Evolutionary conservation across 2,113 vertebrate genomes (phyloP), one percentile per base, ranked within the genome.

Genomic region (Clarias gariepinus): DNA sequence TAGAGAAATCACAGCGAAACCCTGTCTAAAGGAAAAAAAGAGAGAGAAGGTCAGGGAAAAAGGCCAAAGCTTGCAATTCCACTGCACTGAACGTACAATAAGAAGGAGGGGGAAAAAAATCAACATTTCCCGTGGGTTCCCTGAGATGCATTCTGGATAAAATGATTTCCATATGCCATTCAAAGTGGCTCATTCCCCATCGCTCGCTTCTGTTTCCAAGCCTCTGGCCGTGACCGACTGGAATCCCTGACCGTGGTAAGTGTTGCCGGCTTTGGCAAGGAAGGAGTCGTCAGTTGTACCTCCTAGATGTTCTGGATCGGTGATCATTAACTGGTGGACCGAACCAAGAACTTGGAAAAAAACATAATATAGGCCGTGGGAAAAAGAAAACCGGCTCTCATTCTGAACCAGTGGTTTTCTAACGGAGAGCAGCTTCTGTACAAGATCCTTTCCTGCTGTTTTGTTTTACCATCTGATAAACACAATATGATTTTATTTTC

Each of bases 1-100:
- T 89, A 88, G 87, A 92, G 91, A 94, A 94, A 94, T 94, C 90
- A 87, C 90, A 77, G 90, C 33, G 53, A 88, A 91, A 91, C 88
- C 89, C 91, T 91, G 86, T 86, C 87, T 91, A 63, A 87, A 88
- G 89, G 25, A 68, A 87, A 81, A 92, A 92, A 91, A 92, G 85
- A 76, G 81, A n/a, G 25, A 82, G 30, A 64, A 91, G 91, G 88
- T 93, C 91, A 92, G 81, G 86, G 85, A 90, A 90, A 92, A 90
- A 82, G 91, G 89, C 87, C 86, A 87, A 84, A 83, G 85, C 89
- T 88, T 76, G 89, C 91, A 87, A 81, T 64, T 86, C 47, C 52
- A 73, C 55, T 25, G 76, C 63, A 19, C 71, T 23, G 61, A 89
- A 85, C 77, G 82, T n/a, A 83, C 76, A 81, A 81, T 81, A 78